phyloP scores from a whole-genome alignment of 1,140 invertebrate species.

The Drosophila cardini region DNA sequence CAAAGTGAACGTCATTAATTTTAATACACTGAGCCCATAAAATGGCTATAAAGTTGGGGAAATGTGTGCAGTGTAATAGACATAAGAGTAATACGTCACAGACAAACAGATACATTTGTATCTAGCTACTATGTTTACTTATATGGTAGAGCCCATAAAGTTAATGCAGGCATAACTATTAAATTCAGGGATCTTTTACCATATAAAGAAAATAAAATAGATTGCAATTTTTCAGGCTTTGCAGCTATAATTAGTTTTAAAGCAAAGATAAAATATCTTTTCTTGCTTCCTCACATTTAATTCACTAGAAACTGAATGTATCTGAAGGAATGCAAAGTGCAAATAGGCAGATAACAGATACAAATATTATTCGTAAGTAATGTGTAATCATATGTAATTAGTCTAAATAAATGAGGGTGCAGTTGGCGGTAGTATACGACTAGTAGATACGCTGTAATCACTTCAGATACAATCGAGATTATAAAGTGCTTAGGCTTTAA shows the following conservation, averaged over 20 bases:
- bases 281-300: no score
- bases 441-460: background rate
- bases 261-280: no score
- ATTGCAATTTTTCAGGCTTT: no score
- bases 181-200: no score
- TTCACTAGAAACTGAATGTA: background rate
- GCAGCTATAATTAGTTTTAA: no score
- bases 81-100: no score
- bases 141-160: no score
- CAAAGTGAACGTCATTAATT: constrained; percentile 29
- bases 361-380: constrained; percentile 20
- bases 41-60: background rate
- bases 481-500: no score
- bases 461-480: background rate
- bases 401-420: constrained; percentile 1
- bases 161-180: no score
- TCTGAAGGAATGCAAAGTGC: constrained; percentile 8
- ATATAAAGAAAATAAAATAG: no score
- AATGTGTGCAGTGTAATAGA: background rate
- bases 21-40: constrained; percentile 12
- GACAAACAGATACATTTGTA: no score
- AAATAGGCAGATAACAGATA: constrained; percentile 21
- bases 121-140: no score
- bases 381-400: background rate
- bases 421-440: background rate